A percentile compares a stretch with the other conserved stretches of the same genome.
Conservation (phyloP, 2,113 vertebrate genomes). For the Prochilodus magdalenae region DNA sequence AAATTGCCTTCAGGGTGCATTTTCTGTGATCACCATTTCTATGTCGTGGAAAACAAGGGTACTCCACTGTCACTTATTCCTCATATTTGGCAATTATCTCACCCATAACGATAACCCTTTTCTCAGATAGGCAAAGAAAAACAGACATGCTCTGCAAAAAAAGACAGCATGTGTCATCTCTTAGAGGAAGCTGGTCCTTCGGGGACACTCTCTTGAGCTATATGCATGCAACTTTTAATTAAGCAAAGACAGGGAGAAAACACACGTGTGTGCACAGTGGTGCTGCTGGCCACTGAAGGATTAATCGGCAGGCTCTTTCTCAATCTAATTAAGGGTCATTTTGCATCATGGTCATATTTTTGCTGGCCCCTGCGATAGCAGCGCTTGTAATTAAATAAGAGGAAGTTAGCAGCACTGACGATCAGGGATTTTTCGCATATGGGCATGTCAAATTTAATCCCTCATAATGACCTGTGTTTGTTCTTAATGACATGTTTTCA, state of each 20-base stretch:
- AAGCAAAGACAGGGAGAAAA: constrained; percentile 17
- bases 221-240: constrained; percentile 51
- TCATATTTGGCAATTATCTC: not conserved
- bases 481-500: constrained; percentile 66
- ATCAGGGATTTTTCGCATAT: constrained; percentile 73
- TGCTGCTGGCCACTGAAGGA: constrained; percentile 44
- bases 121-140: not conserved
- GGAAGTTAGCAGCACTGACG: constrained; percentile 52
- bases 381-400: constrained; percentile 73
- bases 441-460: constrained; percentile 74
- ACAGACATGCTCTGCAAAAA: not conserved
- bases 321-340: constrained; percentile 78
- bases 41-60: not conserved
- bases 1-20: not conserved
- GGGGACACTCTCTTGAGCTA: constrained; percentile 3
- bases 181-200: constrained; percentile 23
- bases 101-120: constrained; percentile 1
- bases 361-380: constrained; percentile 62
- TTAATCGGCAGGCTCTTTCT: constrained; percentile 66
- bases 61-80: not conserved
- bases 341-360: constrained; percentile 70
- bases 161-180: constrained; percentile 16
- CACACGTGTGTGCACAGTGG: constrained; percentile 6
- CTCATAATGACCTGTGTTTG: constrained; percentile 69
- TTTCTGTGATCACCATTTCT: constrained; percentile 12